Percentiles rank a stretch among this genome's conserved stretches.
Conservation (phyloP, 2,797 vertebrate genomes). For the Knipowitschia caucasica region DNA sequence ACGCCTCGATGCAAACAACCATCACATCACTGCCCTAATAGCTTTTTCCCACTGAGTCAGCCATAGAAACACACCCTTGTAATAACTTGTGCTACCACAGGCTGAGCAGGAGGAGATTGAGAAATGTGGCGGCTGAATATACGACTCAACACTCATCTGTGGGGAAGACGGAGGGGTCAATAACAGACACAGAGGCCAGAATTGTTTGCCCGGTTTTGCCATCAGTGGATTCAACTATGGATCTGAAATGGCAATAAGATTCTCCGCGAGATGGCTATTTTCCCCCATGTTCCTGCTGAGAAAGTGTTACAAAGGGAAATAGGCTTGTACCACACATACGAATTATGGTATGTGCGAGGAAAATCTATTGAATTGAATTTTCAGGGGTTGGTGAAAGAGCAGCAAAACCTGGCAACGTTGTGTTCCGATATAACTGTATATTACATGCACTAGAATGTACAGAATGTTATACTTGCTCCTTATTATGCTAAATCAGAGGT, state of each 20-base stretch:
- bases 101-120: slow-evolving; percentile 49
- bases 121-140: slow-evolving; percentile 32
- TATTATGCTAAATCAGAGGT: too few species aligned
- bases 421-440: too few species aligned
- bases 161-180: slow-evolving; percentile 49
- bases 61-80: slow-evolving; percentile 47
- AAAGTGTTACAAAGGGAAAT: slow-evolving; percentile 4
- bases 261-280: slow-evolving; percentile 29
- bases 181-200: slow-evolving; percentile 46
- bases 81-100: slow-evolving; percentile 63
- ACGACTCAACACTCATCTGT: slow-evolving; percentile 39
- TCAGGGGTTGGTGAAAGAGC: background rate
- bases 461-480: too few species aligned
- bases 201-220: slow-evolving; percentile 36
- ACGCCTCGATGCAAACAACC: slow-evolving; percentile 65
- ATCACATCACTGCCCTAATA: slow-evolving; percentile 59
- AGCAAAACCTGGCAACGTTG: too few species aligned
- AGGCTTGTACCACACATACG: background rate
- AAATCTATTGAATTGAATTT: background rate
- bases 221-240: slow-evolving; percentile 18
- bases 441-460: too few species aligned
- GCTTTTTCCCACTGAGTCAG: slow-evolving; percentile 44
- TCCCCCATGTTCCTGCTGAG: slow-evolving; percentile 28
- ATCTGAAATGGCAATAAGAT: slow-evolving; percentile 37
- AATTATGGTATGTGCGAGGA: background rate